These are phyloP conservation scores for Hemichromis elongatus DNA, from an alignment of 2,113 vertebrate species.

Conservation along the genomic window DNA sequence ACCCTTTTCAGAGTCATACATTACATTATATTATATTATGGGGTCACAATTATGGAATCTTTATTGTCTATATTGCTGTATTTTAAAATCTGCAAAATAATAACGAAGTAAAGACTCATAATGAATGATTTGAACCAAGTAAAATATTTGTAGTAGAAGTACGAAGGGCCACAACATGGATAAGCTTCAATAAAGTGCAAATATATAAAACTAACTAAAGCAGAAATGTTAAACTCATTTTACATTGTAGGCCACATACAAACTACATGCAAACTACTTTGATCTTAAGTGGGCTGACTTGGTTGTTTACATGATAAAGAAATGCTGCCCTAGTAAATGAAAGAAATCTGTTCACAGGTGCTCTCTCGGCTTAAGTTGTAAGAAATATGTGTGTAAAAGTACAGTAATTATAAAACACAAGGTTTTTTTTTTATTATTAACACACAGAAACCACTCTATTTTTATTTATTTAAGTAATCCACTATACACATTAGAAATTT, in stretches of 20 bases:
- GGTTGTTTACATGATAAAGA: neutral
- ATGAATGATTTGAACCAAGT: neutral
- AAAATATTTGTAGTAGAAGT: neutral
- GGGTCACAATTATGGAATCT: neutral
- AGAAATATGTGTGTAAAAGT: neutral
- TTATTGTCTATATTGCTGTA: no score
- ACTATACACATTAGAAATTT: neutral
- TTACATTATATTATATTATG: neutral
- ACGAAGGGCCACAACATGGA: neutral
- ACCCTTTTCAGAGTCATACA: neutral
- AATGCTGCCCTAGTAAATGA: neutral
- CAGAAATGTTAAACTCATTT: neutral
- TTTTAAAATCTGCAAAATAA: neutral
- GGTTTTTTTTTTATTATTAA: neutral
- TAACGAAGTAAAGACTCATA: neutral
- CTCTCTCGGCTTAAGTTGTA: neutral
- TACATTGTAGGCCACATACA: neutral
- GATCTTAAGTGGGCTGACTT: neutral
- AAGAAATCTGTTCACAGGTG: neutral
- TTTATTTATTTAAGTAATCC: fast-evolving
- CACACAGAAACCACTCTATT: fast-evolving
- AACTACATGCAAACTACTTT: neutral
- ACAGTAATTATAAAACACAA: neutral
- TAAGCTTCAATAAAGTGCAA: neutral
- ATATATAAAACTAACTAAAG: neutral